Conservation (phyloP, 2,113 vertebrate genomes). For the Siniperca chuatsi region DNA sequence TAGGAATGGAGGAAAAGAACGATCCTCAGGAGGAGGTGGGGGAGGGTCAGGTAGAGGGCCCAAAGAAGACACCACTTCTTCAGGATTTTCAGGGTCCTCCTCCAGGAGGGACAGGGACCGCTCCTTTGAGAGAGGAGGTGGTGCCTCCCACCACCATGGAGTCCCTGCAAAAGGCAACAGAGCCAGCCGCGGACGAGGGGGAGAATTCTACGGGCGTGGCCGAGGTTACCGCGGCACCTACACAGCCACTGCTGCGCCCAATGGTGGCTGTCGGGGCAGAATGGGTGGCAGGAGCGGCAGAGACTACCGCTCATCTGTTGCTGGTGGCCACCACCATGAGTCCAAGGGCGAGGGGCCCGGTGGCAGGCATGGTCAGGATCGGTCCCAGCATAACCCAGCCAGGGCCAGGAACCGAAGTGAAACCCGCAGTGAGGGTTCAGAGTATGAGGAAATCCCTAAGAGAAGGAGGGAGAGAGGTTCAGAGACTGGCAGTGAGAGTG, state of each 20-base stretch:
- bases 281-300: constrained; percentile 86
- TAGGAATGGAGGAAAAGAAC: constrained; percentile 82
- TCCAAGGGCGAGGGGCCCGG: constrained; percentile 81
- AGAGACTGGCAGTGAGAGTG: constrained; percentile 92
- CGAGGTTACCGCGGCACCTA: constrained; percentile 86
- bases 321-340: constrained; percentile 82
- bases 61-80: constrained; percentile 77
- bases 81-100: constrained; percentile 73
- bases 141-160: constrained; percentile 73
- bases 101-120: constrained; percentile 85
- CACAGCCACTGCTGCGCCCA: constrained; percentile 72
- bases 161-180: constrained; percentile 74
- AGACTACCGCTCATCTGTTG: constrained; percentile 85
- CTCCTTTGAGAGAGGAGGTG: constrained; percentile 84
- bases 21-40: constrained; percentile 65
- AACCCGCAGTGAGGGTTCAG: constrained; percentile 92
- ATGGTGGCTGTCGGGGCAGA: constrained; percentile 75
- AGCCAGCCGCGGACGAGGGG: constrained; percentile 86
- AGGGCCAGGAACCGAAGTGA: constrained; percentile 91
- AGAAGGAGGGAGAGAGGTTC: constrained; percentile 92
- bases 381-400: constrained; percentile 79
- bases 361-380: constrained; percentile 70
- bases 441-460: constrained; percentile 95
- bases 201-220: constrained; percentile 91
- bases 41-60: constrained; percentile 72